phyloP scores from a whole-genome alignment of 2,888 invertebrate species.

The Phymatocera aterrima region DNA sequence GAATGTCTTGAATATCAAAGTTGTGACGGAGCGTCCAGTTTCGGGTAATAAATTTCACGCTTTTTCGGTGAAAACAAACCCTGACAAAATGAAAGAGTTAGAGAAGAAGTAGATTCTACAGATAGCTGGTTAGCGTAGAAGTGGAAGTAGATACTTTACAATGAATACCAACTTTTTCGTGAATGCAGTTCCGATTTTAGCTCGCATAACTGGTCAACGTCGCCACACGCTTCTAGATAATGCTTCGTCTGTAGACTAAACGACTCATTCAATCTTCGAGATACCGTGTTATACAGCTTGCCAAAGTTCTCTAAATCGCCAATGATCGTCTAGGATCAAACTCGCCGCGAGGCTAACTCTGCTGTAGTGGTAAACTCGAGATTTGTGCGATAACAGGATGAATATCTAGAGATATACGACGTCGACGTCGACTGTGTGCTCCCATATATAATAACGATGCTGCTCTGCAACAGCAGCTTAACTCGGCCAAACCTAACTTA shows the following conservation, averaged over 20 bases:
- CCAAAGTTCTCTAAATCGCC: neutral
- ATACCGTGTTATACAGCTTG: neutral
- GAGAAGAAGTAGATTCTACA: neutral
- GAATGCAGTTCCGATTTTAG: too few relatives aligned
- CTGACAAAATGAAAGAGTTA: neutral
- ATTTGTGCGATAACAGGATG: neutral
- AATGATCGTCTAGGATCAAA: constrained; percentile 13
- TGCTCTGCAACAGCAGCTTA: neutral
- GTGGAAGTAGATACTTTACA: too few relatives aligned
- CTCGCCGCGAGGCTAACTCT: neutral
- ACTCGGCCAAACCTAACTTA: neutral
- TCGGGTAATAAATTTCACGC: constrained; percentile 9
- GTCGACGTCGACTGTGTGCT: too few relatives aligned
- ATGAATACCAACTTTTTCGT: too few relatives aligned
- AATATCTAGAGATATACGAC: neutral
- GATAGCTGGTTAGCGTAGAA: neutral
- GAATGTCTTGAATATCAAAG: constrained; percentile 16
- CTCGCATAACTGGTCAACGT: too few relatives aligned
- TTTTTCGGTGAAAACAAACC: neutral
- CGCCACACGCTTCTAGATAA: too few relatives aligned
- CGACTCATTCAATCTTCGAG: neutral
- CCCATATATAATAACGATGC: neutral
- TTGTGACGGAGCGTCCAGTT: constrained; percentile 26
- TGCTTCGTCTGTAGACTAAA: too few relatives aligned
- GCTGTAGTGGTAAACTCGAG: neutral